phyloP scores from a whole-genome alignment of 2,797 vertebrate species.

The Sciaenops ocellatus region DNA sequence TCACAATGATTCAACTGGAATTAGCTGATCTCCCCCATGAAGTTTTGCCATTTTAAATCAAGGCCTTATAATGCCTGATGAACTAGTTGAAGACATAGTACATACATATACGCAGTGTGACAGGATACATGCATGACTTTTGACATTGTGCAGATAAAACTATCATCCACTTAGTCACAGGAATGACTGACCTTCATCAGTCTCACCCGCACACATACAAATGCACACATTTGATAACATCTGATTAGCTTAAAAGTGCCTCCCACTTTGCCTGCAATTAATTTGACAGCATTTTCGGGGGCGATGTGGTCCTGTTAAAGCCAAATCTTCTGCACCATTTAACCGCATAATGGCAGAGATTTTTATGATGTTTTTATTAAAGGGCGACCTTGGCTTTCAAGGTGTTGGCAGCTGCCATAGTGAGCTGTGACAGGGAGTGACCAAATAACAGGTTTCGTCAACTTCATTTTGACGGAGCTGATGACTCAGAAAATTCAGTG shows the following conservation, averaged over 20 bases:
- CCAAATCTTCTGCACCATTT: constrained; percentile 87
- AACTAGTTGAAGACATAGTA: constrained; percentile 2
- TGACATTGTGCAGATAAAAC: constrained; percentile 55
- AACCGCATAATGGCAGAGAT: constrained; percentile 81
- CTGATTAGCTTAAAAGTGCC: constrained; percentile 72
- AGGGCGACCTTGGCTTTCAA: constrained; percentile 79
- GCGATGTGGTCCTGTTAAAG: constrained; percentile 73
- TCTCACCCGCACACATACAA: constrained; percentile 9
- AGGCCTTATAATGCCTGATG: background rate
- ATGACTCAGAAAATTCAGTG: constrained; percentile 63
- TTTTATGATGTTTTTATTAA: constrained; percentile 84
- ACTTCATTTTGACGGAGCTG: constrained; percentile 54
- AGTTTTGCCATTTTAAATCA: too few species aligned
- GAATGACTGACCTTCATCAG: constrained; percentile 72
- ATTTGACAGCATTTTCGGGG: constrained; percentile 74
- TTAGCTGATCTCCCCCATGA: too few species aligned
- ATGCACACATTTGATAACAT: constrained; percentile 48
- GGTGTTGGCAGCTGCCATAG: constrained; percentile 62
- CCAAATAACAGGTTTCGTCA: constrained; percentile 52
- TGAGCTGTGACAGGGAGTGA: constrained; percentile 47
- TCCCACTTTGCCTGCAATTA: constrained; percentile 79
- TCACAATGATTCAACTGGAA: too few species aligned
- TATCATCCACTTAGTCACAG: constrained; percentile 40
- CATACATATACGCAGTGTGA: background rate
- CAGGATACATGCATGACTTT: constrained; percentile 22